A percentile compares a stretch with the other conserved stretches of the same genome.
Evolutionary conservation across 2,888 invertebrate species (phyloP).

Genomic region (Hypomecis atomaria): DNA sequence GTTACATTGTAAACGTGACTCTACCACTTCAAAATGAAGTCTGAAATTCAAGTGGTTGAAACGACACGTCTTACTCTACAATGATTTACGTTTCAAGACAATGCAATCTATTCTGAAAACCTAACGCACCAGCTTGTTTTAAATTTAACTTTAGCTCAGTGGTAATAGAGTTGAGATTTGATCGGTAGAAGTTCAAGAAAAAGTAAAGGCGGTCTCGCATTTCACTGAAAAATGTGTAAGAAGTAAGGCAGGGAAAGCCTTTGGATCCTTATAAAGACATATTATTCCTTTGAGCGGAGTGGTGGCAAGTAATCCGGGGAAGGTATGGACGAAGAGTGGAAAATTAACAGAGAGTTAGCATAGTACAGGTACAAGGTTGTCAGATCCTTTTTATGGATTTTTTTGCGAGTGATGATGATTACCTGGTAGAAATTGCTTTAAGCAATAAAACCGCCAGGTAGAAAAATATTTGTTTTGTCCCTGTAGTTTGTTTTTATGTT

Average conservation of each 20-base stretch:
- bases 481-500: too few relatives aligned
- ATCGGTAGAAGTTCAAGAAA: slow-evolving; percentile 39
- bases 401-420: too few relatives aligned
- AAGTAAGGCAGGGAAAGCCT: slow-evolving; percentile 79
- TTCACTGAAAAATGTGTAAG: slow-evolving; percentile 81
- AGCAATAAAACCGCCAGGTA: too few relatives aligned
- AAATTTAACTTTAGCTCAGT: slow-evolving; percentile 42
- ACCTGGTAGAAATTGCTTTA: too few relatives aligned
- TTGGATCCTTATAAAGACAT: slow-evolving; percentile 82
- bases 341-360: not conserved
- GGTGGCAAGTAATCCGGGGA: slow-evolving; percentile 76
- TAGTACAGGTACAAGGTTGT: too few relatives aligned
- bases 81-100: slow-evolving; percentile 79
- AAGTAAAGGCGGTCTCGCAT: slow-evolving; percentile 75
- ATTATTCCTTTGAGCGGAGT: slow-evolving; percentile 82
- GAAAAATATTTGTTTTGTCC: too few relatives aligned
- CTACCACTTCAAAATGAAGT: slow-evolving; percentile 46
- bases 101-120: slow-evolving; percentile 77
- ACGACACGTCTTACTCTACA: slow-evolving; percentile 64
- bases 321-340: slow-evolving; percentile 53
- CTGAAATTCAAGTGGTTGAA: slow-evolving; percentile 48
- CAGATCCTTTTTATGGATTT: too few relatives aligned
- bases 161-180: slow-evolving; percentile 49
- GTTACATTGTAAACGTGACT: slow-evolving; percentile 44
- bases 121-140: slow-evolving; percentile 9